These are phyloP conservation scores for Pardosa pseudoannulata DNA, from an alignment of 2,888 invertebrate species.

Conservation along the genomic window DNA sequence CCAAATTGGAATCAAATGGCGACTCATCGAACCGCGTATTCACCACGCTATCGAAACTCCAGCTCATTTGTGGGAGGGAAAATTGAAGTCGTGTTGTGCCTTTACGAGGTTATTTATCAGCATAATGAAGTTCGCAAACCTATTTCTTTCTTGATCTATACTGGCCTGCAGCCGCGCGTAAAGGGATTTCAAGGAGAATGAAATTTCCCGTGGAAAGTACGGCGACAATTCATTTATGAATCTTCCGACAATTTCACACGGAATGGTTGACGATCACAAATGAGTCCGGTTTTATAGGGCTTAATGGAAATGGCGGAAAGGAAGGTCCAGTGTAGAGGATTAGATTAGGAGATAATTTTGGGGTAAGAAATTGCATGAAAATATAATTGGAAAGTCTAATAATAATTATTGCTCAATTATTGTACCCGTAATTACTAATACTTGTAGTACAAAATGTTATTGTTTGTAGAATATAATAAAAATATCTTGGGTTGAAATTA, in stretches of 20 bases:
- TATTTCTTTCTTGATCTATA: neutral
- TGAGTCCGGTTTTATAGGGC: too few relatives aligned
- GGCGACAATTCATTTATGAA: neutral
- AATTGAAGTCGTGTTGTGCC: neutral
- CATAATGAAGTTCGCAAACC: neutral
- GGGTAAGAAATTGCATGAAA: too few relatives aligned
- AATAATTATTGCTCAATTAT: too few relatives aligned
- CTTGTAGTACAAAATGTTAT: too few relatives aligned
- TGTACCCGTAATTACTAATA: too few relatives aligned
- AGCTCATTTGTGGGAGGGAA: neutral
- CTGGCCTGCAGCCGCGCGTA: neutral
- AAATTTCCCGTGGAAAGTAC: neutral
- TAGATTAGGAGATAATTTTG: too few relatives aligned
- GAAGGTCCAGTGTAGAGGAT: too few relatives aligned
- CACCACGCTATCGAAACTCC: neutral
- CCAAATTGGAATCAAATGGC: neutral
- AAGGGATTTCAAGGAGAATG: neutral
- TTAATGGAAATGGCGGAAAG: too few relatives aligned
- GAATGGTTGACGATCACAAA: too few relatives aligned
- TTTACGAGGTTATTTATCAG: constrained; percentile 2
- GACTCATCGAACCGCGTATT: neutral
- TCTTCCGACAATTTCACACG: neutral
- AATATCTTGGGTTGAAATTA: too few relatives aligned
- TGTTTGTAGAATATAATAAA: too few relatives aligned
- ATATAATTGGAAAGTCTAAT: too few relatives aligned